Evolutionary conservation across 2,888 invertebrate species (phyloP), one percentile per base, ranked within the genome.

Genomic region (Thera britannica): DNA sequence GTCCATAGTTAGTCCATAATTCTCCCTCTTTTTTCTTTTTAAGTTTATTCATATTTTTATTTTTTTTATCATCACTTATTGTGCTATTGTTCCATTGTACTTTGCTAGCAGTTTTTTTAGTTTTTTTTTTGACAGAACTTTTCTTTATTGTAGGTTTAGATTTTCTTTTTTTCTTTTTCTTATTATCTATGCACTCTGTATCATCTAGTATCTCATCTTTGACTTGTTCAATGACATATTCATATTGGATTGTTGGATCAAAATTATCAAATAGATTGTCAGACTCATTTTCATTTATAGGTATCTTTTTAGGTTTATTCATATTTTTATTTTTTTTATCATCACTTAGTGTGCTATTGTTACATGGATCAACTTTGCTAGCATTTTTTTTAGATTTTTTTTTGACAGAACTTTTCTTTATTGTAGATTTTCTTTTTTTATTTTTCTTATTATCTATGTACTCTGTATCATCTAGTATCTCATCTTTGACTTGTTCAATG

Each of bases 191-290:
- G 34, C 1, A 2, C 4, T 55, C 36, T n/a, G 4, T 36, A 6
- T n/a, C 55, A 35, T 54, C 54, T 2, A 34, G 2, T 35, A 55
- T n/a, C 7, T 55, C 55, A n/a, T 55, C 55, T 55, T 55, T 55
- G 6, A 55, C 36, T 3, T 55, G 55, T 55, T 55, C 36, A 35
- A 36, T 3, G 7, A 36, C n/a, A n/a, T 11, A 36, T n/a, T 55
- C 55, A 36, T 11, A 55, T 55, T 55, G 34, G 34, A 34, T 6
- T 8, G 7, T 9, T 34, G 6, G 7, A 52, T 52, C 52, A 51
- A 51, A 51, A 11, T 54, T 54, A 55, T 55, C 2, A 11, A 54
- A 54, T 4, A 6, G 3, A 11, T 4, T 54, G 11, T 36, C 54
- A 54, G 54, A 5, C 4, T 36, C 6, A 54, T 35, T 36, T 2